Percentiles rank a stretch among this genome's conserved stretches.
These are phyloP conservation scores for Columba janthina DNA, from an alignment of 2,113 vertebrate genomes.

Conservation along the genomic window DNA sequence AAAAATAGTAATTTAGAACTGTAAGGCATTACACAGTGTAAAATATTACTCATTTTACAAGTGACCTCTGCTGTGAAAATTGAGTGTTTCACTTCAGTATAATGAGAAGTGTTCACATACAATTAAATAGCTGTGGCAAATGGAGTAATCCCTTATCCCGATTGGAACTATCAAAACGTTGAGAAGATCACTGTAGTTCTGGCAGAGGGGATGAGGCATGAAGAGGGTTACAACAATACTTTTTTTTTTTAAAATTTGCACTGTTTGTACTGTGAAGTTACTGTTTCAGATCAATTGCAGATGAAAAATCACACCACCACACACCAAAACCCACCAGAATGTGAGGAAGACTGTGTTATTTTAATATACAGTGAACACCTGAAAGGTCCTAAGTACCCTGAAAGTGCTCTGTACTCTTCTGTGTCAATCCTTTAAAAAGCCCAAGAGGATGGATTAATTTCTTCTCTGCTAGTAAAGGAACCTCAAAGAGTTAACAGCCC, in stretches of 20 bases:
- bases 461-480: background rate
- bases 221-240: background rate
- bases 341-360: accelerated
- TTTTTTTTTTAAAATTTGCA: background rate
- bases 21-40: background rate
- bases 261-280: background rate
- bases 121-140: background rate
- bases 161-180: background rate
- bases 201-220: background rate
- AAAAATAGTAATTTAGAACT: background rate
- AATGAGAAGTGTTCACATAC: background rate
- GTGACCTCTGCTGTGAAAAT: background rate
- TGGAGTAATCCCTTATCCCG: background rate
- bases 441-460: background rate
- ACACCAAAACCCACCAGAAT: background rate
- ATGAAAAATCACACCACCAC: background rate
- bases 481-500: background rate
- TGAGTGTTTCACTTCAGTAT: background rate
- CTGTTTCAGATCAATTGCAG: background rate
- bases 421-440: background rate
- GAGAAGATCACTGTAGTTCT: background rate
- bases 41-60: background rate
- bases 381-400: background rate
- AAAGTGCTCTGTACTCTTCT: background rate
- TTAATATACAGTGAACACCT: background rate